Conservation (phyloP, 2,888 invertebrate species). For the Anodontia alba region DNA sequence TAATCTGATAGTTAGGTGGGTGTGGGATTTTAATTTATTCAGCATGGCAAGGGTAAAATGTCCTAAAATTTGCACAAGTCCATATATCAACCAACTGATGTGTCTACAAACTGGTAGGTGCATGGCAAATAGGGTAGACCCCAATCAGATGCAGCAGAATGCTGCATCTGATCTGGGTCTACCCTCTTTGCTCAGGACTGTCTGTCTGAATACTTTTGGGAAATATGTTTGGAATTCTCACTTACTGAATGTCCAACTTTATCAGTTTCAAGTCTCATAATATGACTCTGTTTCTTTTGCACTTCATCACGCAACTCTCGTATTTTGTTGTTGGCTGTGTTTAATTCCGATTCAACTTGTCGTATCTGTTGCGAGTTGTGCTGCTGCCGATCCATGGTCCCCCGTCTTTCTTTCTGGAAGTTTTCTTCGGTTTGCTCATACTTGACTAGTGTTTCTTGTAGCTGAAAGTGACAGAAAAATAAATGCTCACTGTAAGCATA, state of each 20-base stretch:
- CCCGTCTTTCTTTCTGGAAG: slow-evolving; percentile 70
- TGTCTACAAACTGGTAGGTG: too few species aligned
- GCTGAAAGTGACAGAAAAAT: slow-evolving; percentile 51
- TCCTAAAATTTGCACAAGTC: too few species aligned
- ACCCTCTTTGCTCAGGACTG: too few species aligned
- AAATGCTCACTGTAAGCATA: neutral
- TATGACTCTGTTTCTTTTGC: slow-evolving; percentile 73
- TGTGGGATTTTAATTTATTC: too few species aligned
- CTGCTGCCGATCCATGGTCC: slow-evolving; percentile 69
- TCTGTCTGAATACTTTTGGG: too few species aligned
- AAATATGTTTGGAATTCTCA: too few species aligned
- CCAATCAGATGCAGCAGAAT: too few species aligned
- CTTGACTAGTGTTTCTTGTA: slow-evolving; percentile 72
- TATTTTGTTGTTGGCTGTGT: slow-evolving; percentile 73
- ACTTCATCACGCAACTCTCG: slow-evolving; percentile 76
- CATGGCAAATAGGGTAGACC: too few species aligned
- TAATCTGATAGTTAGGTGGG: too few species aligned
- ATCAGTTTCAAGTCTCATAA: slow-evolving; percentile 74
- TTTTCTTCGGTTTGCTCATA: slow-evolving; percentile 70
- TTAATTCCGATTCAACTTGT: slow-evolving; percentile 74
- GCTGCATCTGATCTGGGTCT: too few species aligned
- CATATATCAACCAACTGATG: too few species aligned
- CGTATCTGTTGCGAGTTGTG: slow-evolving; percentile 71
- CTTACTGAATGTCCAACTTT: slow-evolving; percentile 76
- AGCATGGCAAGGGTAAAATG: too few species aligned